Evolutionary conservation across 2,113 vertebrate species (phyloP).

Genomic region (Ochotona curzoniae): DNA sequence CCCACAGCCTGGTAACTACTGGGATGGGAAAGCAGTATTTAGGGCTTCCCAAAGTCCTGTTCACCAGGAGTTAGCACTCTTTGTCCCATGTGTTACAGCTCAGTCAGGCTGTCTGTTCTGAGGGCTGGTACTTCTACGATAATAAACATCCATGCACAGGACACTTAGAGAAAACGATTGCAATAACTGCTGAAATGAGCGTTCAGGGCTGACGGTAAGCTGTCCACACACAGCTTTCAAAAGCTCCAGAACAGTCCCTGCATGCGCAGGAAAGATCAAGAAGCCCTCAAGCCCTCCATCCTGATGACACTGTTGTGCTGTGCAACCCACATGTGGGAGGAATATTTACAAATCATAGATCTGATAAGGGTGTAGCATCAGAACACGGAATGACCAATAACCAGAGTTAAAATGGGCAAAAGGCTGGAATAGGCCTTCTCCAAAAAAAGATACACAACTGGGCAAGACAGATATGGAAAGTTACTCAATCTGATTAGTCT

Average conservation of each 20-base stretch:
- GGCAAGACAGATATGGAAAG: background rate
- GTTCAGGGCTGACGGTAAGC: background rate
- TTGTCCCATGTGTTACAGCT: background rate
- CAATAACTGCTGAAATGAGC: too few relatives aligned
- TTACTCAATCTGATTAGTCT: background rate
- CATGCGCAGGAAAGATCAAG: background rate
- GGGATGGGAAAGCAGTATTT: background rate
- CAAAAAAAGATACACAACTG: background rate
- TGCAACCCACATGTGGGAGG: too few relatives aligned
- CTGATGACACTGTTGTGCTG: background rate
- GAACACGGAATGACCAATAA: background rate
- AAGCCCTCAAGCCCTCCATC: background rate
- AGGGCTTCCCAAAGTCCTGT: background rate
- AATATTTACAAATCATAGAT: background rate
- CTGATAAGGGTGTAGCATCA: background rate
- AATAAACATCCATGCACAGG: background rate
- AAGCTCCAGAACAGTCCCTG: background rate
- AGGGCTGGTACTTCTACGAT: too few relatives aligned
- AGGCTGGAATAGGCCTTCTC: background rate
- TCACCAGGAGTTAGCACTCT: background rate
- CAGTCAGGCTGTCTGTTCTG: background rate
- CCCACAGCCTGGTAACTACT: background rate
- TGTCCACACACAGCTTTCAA: background rate
- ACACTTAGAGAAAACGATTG: too few relatives aligned
- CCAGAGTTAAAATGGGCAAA: background rate